These are phyloP conservation scores for Ditula angustiorana DNA, from an alignment of 2,888 invertebrate genomes.

Conservation along the genomic window DNA sequence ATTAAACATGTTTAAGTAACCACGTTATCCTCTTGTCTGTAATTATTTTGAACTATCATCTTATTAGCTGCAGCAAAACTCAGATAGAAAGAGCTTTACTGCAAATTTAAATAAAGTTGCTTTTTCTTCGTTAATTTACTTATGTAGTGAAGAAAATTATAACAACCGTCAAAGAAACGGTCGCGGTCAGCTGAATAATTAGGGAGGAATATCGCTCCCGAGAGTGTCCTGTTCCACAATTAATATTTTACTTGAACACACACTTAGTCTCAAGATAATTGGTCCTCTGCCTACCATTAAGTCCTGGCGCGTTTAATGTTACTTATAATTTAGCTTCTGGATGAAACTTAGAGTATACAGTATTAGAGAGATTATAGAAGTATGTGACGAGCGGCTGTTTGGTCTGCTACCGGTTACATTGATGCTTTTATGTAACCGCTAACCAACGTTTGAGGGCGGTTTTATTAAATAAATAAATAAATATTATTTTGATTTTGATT, in stretches of 20 bases:
- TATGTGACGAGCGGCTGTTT: no score
- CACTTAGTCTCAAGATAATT: slow-evolving; percentile 11
- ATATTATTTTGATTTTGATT: no score
- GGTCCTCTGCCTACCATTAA: neutral
- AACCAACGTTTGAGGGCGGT: no score
- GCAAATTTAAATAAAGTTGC: neutral
- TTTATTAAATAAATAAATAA: no score
- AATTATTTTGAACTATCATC: neutral
- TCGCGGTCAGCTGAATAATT: slow-evolving; percentile 19
- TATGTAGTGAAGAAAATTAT: no score
- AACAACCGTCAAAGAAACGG: neutral
- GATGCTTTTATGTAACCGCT: no score
- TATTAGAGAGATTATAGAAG: no score
- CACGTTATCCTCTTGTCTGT: neutral
- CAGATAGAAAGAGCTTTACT: neutral
- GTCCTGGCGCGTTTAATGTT: neutral
- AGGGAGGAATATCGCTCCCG: neutral
- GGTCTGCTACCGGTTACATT: no score
- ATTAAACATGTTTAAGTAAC: neutral
- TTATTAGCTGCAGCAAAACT: neutral
- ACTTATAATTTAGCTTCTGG: neutral
- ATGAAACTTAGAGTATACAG: no score
- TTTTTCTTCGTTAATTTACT: no score
- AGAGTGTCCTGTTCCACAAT: slow-evolving; percentile 21
- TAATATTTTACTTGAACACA: slow-evolving; percentile 18